Base-by-base conservation (phyloP, 2,888 invertebrate genomes). In the Drosophila helvetica region DNA sequence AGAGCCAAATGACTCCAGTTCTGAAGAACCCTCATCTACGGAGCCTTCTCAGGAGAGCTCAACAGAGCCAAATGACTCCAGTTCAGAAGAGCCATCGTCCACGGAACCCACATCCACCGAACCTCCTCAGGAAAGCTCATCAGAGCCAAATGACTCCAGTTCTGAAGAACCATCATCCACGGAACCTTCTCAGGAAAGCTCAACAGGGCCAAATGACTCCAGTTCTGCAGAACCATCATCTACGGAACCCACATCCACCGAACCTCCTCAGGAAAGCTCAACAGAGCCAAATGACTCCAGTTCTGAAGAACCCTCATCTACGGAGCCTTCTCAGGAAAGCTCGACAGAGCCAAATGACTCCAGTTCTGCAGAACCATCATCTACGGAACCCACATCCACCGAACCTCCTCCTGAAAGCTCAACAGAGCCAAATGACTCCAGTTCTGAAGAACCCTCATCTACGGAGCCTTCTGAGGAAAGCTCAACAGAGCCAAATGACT, bases 371-470 rank as follows among this genome's bases (percentile, higher is more conserved):
- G 9, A 33, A 10, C 51, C 45, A 1, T 8, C 50, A 0, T 17
- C 58, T 52, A 1, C 27, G 27, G 27, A 27, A 8, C n/a, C n/a
- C n/a, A n/a, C 50, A 0, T 17, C 58, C 55, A 1, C 27, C 8
- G 27, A 27, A 8, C 25, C 15, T 18, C 2, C 18, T 33, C 33
- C 3, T 19, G 52, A 19, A 19, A 19, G 17, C 10, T 10, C 30
- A 30, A 30, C 30, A 0, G 66, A 54, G 1, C 30, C 17, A 2
- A 8, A 0, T 1, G 10, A 10, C 18, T 45, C 12, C 3, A 60
- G 56, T 9, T 53, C 68, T 0, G 69, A 69, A 0, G 25, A 4
- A 6, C 27, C 30, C 1, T 51, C 59, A 3, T 50, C 72, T 2
- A 53, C 61, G 15, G 61, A 58, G 19, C 4, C 43, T 7, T 15